Base-by-base conservation (phyloP, 2,797 vertebrate species). In the Nannoperca australis region DNA sequence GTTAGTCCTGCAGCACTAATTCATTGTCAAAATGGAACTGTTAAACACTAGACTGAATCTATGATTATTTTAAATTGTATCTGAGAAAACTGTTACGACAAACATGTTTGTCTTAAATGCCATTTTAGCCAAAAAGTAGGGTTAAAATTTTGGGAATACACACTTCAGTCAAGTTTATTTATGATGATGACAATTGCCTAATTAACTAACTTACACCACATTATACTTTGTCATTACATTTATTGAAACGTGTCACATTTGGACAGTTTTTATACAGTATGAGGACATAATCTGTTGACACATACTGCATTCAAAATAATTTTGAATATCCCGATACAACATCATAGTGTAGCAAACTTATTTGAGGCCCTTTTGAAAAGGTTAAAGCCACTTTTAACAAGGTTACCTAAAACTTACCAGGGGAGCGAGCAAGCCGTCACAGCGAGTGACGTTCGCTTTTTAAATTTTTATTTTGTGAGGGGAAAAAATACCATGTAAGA, bases 1-100 rank as follows among this genome's bases (percentile, higher is more conserved):
- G 84, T 85, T 76, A 62, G 62, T 81, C 66, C 30, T 45, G 62
- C 69, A 56, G 58, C 63, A 67, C 62, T 82, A 82, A 84, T 60
- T 76, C 54, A 61, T 60, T 73, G 56, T 65, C 64, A 74, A 49
- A 79, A 9, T 53, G 38, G 11, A 70, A 55, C 34, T 47, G 27
- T 73, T 81, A 54, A 64, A 78, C 54, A 72, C 53, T 13, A 42
- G 32, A 71, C 40, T 60, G 51, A 72, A 65, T 51, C 27, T 60
- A 20, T 58, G 36, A 79, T 63, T 76, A 71, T 71, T 83, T 79
- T 42, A 74, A 36, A 53, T 60, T 13, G 30, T 42, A 53, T 56
- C 50, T 36, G 27, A 47, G 61, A 73, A 60, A 59, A 63, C 20
- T 17, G 30, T 6, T 34, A 13, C 14, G 2, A 55, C 7, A 55